Evolutionary conservation across 2,888 invertebrate species (phyloP).

Genomic region (Globia sparganii): DNA sequence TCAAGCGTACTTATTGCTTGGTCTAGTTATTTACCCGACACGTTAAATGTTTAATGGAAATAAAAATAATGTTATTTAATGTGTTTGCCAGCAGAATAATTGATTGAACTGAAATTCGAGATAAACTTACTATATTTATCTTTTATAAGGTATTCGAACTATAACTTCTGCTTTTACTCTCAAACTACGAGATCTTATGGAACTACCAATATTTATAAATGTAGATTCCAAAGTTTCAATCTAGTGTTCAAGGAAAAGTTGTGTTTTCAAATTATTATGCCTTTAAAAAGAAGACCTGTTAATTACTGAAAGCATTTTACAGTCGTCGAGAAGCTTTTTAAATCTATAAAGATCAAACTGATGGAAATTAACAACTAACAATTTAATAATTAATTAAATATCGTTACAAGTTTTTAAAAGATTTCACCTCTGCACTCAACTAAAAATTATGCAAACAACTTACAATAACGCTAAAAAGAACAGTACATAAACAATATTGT

Average conservation of each 20-base stretch:
- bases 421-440: not conserved
- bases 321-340: not conserved
- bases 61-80: conserved; percentile 70
- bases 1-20: conserved; percentile 85
- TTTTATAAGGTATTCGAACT: not conserved
- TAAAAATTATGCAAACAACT: not conserved
- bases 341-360: conserved; percentile 2
- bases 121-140: not conserved
- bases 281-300: not conserved
- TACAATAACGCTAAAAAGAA: conserved; percentile 4
- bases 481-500: conserved; percentile 2
- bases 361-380: not conserved
- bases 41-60: conserved; percentile 80
- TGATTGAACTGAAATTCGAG: conserved; percentile 20
- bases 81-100: conserved; percentile 36
- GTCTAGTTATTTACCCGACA: conserved; percentile 81
- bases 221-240: not conserved
- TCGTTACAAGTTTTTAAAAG: not conserved
- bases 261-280: not conserved
- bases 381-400: conserved; percentile 2
- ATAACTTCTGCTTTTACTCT: not conserved
- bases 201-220: conserved; percentile 14
- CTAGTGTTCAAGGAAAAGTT: not conserved
- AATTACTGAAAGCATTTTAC: not conserved
- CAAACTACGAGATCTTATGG: no score